Conservation (phyloP, 2,113 vertebrate genomes). For the Pleuronectes platessa region DNA sequence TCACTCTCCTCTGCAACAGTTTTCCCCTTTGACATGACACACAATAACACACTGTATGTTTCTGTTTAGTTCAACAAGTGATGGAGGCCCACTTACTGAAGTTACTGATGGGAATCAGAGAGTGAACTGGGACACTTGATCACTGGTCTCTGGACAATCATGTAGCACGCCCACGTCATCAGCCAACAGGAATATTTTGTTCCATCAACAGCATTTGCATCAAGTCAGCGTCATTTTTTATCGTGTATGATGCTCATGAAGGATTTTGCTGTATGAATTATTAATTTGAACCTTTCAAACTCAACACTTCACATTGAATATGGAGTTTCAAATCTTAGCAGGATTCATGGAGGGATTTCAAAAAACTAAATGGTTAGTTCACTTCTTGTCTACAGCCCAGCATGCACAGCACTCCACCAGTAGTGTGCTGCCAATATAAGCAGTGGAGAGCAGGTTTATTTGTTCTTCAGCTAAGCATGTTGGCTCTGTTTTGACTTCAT, state of each 20-base stretch:
- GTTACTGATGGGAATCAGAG: slow-evolving; percentile 94
- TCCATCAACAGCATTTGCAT: not conserved
- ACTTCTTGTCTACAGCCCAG: slow-evolving; percentile 9
- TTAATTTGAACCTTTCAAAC: slow-evolving; percentile 6
- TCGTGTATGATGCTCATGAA: slow-evolving; percentile 3
- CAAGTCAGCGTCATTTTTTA: not conserved
- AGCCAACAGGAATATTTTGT: not conserved
- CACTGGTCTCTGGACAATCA: slow-evolving; percentile 43
- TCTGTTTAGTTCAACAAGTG: slow-evolving; percentile 94
- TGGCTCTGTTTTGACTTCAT: not conserved
- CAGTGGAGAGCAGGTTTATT: slow-evolving; percentile 8
- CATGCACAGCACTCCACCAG: slow-evolving; percentile 10
- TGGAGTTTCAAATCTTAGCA: slow-evolving; percentile 10
- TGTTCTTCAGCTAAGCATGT: not conserved
- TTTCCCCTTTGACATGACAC: not conserved
- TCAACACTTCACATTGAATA: not conserved
- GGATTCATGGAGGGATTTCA: not conserved
- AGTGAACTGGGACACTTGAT: slow-evolving; percentile 76
- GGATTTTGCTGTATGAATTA: slow-evolving; percentile 10
- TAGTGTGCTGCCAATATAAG: not conserved
- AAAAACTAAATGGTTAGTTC: not conserved
- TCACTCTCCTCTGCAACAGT: not conserved
- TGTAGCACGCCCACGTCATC: slow-evolving; percentile 8
- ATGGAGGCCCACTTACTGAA: slow-evolving; percentile 95
- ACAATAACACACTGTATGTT: not conserved